Conservation (phyloP, 53 echinoderm and acorn worm genomes). For the Paelopatides confundens region DNA sequence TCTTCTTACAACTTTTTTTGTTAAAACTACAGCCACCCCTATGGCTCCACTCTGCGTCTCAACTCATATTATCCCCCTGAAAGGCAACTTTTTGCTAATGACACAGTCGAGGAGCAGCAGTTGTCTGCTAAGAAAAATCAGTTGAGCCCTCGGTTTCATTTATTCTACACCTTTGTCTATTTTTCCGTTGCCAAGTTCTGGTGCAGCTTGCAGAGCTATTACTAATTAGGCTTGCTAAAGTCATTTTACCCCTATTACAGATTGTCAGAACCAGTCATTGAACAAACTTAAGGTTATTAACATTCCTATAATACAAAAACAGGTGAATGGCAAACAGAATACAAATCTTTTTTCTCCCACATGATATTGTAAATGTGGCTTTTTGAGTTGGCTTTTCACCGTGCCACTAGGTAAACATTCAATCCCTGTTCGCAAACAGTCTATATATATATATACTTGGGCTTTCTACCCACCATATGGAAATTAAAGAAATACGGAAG, state of each 20-base stretch:
- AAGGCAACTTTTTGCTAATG: not conserved
- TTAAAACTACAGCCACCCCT: not conserved
- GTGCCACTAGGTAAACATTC: constrained; percentile 45
- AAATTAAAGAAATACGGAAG: constrained; percentile 40
- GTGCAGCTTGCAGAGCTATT: constrained; percentile 21
- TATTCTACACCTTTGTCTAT: not conserved
- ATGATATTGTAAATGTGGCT: constrained; percentile 1
- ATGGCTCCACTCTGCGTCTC: not conserved
- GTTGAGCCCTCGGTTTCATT: not conserved
- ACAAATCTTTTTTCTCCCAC: not conserved
- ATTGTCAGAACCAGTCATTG: constrained; percentile 34
- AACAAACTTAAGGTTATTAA: constrained; percentile 42
- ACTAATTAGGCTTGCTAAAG: constrained; percentile 43
- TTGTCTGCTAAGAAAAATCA: not conserved
- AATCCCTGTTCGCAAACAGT: constrained; percentile 34
- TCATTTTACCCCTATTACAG: constrained; percentile 33
- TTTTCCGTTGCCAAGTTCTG: not conserved
- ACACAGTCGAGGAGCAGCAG: not conserved
- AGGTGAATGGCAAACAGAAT: constrained; percentile 6
- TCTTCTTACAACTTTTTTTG: too few relatives aligned
- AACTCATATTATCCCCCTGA: not conserved
- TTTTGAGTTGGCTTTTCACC: not conserved
- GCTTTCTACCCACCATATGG: constrained; percentile 4
- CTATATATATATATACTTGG: constrained; percentile 27
- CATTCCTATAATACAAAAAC: constrained; percentile 11